A percentile compares a stretch with the other conserved stretches of the same genome.
These are phyloP conservation scores for Marisa cornuarietis DNA, from an alignment of 1,140 invertebrate genomes.

Conservation along the genomic window DNA sequence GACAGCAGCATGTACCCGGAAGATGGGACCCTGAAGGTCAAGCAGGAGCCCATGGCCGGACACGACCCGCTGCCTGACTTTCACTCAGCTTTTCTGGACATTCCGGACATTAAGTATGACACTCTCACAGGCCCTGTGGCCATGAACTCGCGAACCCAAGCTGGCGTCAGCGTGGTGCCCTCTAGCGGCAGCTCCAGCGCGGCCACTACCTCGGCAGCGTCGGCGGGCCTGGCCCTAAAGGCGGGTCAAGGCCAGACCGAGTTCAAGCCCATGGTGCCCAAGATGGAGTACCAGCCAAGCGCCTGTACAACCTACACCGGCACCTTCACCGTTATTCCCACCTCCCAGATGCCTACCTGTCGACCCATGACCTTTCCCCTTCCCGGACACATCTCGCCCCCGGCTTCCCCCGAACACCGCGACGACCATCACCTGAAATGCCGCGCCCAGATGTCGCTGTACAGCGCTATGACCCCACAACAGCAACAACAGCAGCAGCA, in stretches of 20 bases:
- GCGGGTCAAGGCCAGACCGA: conserved; percentile 17
- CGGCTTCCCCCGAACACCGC: conserved; percentile 68
- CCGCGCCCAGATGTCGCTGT: conserved; percentile 36
- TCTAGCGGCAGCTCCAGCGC: background rate
- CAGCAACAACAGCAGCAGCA: conserved; percentile 43
- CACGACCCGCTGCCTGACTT: conserved; percentile 57
- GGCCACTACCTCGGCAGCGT: background rate
- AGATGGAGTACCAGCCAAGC: conserved; percentile 47
- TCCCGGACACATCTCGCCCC: conserved; percentile 68
- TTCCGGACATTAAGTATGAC: conserved; percentile 63
- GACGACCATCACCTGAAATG: conserved; percentile 36
- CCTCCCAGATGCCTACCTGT: conserved; percentile 29
- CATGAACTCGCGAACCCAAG: background rate
- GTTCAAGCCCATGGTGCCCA: conserved; percentile 43
- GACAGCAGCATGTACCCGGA: conserved; percentile 47
- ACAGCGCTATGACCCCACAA: conserved; percentile 38
- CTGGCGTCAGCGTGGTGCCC: background rate
- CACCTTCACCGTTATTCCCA: conserved; percentile 46
- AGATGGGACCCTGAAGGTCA: conserved; percentile 49
- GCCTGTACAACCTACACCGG: conserved; percentile 52
- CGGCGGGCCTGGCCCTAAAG: background rate
- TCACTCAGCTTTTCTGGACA: conserved; percentile 61
- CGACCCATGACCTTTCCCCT: conserved; percentile 52
- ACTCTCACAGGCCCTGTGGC: conserved; percentile 16
- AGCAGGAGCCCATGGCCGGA: conserved; percentile 42